phyloP scores from a whole-genome alignment of 2,888 invertebrate species.

The Dendrolimus houi region DNA sequence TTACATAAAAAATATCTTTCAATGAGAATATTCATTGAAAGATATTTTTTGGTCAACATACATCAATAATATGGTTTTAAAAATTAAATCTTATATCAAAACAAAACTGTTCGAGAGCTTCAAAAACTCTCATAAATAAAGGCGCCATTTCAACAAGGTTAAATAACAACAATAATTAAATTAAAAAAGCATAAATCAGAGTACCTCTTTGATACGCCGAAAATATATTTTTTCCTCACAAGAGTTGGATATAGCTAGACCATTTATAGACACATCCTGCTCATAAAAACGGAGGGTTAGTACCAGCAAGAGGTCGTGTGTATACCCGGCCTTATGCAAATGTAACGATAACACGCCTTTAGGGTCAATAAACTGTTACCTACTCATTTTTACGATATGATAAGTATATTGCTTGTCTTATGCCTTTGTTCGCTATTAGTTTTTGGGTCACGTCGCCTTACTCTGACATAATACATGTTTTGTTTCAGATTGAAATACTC shows the following conservation, averaged over 20 bases:
- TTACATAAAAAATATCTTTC: too few relatives aligned
- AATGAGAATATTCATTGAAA: too few relatives aligned
- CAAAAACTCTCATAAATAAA: too few relatives aligned
- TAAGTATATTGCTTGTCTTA: slow-evolving; percentile 63
- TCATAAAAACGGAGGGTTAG: slow-evolving; percentile 61
- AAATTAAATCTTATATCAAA: too few relatives aligned
- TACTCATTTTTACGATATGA: slow-evolving; percentile 66
- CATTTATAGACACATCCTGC: slow-evolving; percentile 32
- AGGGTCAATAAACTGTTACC: slow-evolving; percentile 72
- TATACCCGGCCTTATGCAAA: slow-evolving; percentile 61
- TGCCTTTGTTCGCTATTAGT: slow-evolving; percentile 35
- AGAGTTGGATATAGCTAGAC: slow-evolving; percentile 28
- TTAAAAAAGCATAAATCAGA: slow-evolving; percentile 12
- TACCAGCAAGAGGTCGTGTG: slow-evolving; percentile 35
- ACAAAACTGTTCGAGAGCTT: too few relatives aligned
- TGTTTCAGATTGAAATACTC: slow-evolving; percentile 45
- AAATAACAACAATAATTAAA: too few relatives aligned
- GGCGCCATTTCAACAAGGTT: too few relatives aligned
- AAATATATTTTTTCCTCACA: slow-evolving; percentile 24
- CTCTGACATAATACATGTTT: slow-evolving; percentile 27
- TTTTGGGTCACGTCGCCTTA: slow-evolving; percentile 35
- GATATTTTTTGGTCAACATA: too few relatives aligned
- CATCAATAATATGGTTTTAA: too few relatives aligned
- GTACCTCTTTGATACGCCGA: slow-evolving; percentile 5
- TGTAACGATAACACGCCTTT: slow-evolving; percentile 68